Percentiles rank a stretch among this genome's conserved stretches.
These are phyloP conservation scores for Echinops telfairi DNA, from an alignment of 2,113 vertebrate species.

Conservation along the genomic window DNA sequence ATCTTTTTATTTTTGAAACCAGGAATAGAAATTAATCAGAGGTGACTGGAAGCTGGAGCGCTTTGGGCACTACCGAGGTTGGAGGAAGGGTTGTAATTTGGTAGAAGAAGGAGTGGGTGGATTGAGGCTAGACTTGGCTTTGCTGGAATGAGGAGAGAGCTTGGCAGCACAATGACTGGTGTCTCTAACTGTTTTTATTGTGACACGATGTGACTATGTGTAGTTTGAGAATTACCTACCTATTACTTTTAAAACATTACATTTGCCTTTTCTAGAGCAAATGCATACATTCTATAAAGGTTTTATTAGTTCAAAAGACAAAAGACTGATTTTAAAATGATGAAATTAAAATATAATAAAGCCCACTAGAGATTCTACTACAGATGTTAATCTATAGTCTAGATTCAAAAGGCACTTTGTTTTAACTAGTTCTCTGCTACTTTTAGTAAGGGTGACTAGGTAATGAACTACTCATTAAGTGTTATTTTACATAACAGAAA, in stretches of 20 bases:
- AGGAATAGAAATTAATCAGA: rapidly evolving
- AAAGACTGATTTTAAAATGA: background rate
- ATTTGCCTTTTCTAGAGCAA: rapidly evolving
- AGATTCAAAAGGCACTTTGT: background rate
- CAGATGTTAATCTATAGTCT: background rate
- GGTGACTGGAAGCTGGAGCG: too few relatives aligned
- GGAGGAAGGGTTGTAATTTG: background rate
- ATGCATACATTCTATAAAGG: background rate
- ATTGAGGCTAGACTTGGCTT: rapidly evolving
- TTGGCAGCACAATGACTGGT: rapidly evolving
- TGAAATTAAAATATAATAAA: background rate
- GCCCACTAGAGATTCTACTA: background rate
- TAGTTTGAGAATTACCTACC: background rate
- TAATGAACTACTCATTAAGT: background rate
- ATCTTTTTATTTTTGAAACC: background rate
- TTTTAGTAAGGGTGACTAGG: background rate
- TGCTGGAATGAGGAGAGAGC: too few relatives aligned
- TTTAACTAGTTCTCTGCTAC: background rate
- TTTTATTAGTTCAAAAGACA: background rate
- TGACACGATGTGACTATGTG: too few relatives aligned
- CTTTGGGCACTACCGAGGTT: rapidly evolving
- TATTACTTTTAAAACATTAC: background rate
- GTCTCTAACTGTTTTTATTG: too few relatives aligned
- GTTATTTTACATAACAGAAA: constrained; percentile 44
- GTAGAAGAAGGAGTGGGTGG: background rate